Base-by-base conservation (phyloP, 1,140 invertebrate genomes). In the Euglossa dilemma region DNA sequence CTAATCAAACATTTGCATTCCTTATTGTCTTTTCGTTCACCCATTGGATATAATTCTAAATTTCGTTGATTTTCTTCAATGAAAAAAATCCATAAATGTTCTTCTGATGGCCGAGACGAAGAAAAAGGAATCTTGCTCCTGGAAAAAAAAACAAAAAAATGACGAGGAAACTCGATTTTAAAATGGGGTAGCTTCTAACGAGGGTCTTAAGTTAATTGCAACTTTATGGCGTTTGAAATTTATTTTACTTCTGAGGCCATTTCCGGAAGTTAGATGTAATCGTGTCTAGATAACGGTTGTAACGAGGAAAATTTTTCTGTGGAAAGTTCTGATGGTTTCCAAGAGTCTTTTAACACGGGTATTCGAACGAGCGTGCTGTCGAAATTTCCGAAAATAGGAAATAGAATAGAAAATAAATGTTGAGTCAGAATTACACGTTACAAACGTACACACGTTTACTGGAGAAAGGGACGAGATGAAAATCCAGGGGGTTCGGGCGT, bases 401-500 rank as follows among this genome's bases (percentile, higher is more conserved):
- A 14, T 16, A 8, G 8, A 52, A 63, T 43, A n/a, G 43, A 9
- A 20, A 12, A 54, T 6, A 52, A 63, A 63, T 6, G 20, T 80
- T 36, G 47, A 14, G 57, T 59, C 25, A 76, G 23, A 59, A 63
- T 59, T 57, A 57, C 28, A 20, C 11, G 54, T 69, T 77, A 57
- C 5, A 73, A 45, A 57, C 50, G n/a, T n/a, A n/a, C n/a, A n/a
- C 61, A 63, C n/a, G 57, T 61, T 52, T 52, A 18, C 11, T 20
- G 56, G 71, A 76, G 66, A 57, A 80, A 73, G 84, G 76, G 79
- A 52, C 64, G 78, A 67, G 84, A 86, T 86, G 73, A 63, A 87
- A 90, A 86, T 90, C 85, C 87, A 85, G 85, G 82, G 84, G 85
- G 89, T 85, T 86, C 89, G 89, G 91, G 89, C 91, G 85, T 90